Conservation (phyloP, 2,888 invertebrate genomes). For the Heliothis peltigera region DNA sequence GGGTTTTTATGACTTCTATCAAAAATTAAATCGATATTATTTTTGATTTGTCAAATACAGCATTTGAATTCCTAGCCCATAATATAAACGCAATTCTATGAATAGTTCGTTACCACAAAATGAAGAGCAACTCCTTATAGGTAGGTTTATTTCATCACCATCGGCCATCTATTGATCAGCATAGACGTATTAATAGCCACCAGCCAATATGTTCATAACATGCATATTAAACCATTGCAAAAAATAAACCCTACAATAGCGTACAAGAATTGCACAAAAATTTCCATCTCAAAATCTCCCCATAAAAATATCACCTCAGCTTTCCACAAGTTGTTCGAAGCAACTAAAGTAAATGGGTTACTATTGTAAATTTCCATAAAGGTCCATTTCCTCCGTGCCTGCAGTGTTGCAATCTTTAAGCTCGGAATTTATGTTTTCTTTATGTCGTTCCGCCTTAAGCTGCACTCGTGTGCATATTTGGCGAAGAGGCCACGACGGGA, state of each 20-base stretch:
- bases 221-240: too few relatives aligned
- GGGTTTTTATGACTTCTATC: too few relatives aligned
- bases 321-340: constrained; percentile 34
- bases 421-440: constrained; percentile 57
- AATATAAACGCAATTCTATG: too few relatives aligned
- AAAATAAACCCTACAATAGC: not conserved
- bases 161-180: too few relatives aligned
- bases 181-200: too few relatives aligned
- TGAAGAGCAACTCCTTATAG: too few relatives aligned
- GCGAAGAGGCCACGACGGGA: constrained; percentile 49
- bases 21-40: too few relatives aligned
- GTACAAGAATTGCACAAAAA: not conserved
- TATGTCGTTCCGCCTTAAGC: constrained; percentile 50
- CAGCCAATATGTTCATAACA: too few relatives aligned
- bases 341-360: constrained; percentile 38
- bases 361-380: constrained; percentile 48
- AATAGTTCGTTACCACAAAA: too few relatives aligned
- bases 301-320: constrained; percentile 28
- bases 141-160: too few relatives aligned
- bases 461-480: constrained; percentile 46
- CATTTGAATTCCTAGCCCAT: too few relatives aligned
- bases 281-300: constrained; percentile 6
- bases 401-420: constrained; percentile 58
- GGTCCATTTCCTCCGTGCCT: constrained; percentile 38
- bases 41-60: too few relatives aligned